phyloP scores from a whole-genome alignment of 2,797 vertebrate species.

The Coracias cyanogaster region DNA sequence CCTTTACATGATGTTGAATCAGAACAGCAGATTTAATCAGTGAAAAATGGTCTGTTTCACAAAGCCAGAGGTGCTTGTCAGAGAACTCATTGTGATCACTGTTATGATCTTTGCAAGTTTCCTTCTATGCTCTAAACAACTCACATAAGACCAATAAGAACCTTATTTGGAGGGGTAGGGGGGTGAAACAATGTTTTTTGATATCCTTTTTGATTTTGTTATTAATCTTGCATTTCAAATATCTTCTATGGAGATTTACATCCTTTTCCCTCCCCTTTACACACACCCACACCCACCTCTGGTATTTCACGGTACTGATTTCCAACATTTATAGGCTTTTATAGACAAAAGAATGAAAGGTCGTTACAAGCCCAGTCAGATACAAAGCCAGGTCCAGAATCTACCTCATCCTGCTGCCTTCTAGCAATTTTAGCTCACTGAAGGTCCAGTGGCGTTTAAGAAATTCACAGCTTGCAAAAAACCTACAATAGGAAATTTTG shows the following conservation, averaged over 20 bases:
- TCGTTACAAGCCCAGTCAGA: not conserved
- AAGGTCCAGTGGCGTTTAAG: not conserved
- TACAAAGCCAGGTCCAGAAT: not conserved
- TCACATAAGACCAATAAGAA: not conserved
- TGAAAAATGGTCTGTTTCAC: not conserved
- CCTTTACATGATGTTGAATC: not conserved
- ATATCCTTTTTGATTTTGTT: not conserved
- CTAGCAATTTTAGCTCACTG: not conserved
- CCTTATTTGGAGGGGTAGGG: too few relatives aligned
- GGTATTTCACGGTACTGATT: not conserved
- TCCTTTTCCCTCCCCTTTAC: not conserved
- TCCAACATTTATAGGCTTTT: not conserved
- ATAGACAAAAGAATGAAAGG: not conserved
- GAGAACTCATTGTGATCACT: not conserved
- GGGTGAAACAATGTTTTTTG: accelerated
- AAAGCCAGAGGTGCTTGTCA: not conserved
- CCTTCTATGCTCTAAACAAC: not conserved
- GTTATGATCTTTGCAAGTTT: not conserved
- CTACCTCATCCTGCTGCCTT: not conserved
- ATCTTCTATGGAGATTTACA: not conserved
- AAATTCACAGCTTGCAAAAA: not conserved
- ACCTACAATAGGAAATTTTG: not conserved
- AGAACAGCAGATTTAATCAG: not conserved
- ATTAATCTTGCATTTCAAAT: not conserved
- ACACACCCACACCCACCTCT: not conserved